Conservation (phyloP, 2,113 vertebrate genomes). For the Ovis aries region DNA sequence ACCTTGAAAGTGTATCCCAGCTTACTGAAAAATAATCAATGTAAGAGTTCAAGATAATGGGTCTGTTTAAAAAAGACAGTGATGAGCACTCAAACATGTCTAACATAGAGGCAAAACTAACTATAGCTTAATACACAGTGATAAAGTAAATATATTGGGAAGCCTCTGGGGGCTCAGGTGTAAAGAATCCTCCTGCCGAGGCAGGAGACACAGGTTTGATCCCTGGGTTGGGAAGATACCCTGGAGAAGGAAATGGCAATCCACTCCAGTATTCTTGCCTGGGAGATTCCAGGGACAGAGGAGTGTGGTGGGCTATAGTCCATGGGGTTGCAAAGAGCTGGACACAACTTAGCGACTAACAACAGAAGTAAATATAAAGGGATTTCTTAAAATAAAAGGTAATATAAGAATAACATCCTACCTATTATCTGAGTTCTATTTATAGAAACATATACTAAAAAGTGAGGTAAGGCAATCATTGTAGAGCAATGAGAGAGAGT, state of each 20-base stretch:
- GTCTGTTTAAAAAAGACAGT: background rate
- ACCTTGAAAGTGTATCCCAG: background rate
- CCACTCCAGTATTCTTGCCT: background rate
- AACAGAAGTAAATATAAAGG: background rate
- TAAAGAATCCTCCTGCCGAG: background rate
- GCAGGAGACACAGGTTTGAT: background rate
- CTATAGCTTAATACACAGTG: background rate
- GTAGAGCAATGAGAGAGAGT: background rate
- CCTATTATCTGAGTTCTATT: background rate
- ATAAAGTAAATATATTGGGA: background rate
- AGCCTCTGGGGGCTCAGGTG: background rate
- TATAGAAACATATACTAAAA: background rate
- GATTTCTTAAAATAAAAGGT: background rate
- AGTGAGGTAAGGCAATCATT: background rate
- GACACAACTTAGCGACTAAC: background rate
- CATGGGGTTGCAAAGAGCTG: background rate
- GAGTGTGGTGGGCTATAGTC: rapidly evolving
- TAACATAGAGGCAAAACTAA: background rate
- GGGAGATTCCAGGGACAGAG: background rate
- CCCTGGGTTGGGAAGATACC: background rate
- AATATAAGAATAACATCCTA: background rate
- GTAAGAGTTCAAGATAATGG: background rate
- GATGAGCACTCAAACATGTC: background rate
- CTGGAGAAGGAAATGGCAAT: background rate
- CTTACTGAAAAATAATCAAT: background rate